phyloP scores from a whole-genome alignment of 2,888 invertebrate genomes.

The Drosophila mercatorum region DNA sequence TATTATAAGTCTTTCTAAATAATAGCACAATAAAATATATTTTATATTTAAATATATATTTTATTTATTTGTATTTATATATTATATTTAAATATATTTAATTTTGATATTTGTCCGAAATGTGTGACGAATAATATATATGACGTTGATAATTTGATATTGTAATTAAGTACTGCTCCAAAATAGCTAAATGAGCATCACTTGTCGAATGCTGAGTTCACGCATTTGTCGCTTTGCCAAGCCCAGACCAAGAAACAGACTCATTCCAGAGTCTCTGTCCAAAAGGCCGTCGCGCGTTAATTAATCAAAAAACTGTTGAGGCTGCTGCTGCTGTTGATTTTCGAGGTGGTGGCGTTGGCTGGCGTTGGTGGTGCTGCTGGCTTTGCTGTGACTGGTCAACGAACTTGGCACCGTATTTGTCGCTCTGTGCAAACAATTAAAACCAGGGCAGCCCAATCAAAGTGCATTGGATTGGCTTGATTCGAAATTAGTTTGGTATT shows the following conservation, averaged over 20 bases:
- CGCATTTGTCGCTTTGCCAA: constrained; percentile 45
- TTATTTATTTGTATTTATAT: too few species aligned
- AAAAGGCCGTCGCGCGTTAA: constrained; percentile 65
- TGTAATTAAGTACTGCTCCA: constrained; percentile 3
- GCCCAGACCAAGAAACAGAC: constrained; percentile 19
- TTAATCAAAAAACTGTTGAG: constrained; percentile 69
- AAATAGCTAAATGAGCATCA: constrained; percentile 30
- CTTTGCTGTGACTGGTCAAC: constrained; percentile 57
- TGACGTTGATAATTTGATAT: too few species aligned
- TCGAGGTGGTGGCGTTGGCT: constrained; percentile 15
- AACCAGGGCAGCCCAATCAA: constrained; percentile 31
- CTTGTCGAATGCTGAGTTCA: constrained; percentile 20
- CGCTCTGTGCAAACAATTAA: constrained; percentile 61
- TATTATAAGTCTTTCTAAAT: too few species aligned
- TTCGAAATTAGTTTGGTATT: constrained; percentile 38
- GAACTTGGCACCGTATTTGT: constrained; percentile 57
- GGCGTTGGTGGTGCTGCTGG: constrained; percentile 1
- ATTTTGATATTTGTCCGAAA: too few species aligned
- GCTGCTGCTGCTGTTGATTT: constrained; percentile 30
- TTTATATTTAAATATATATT: too few species aligned
- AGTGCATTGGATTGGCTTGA: constrained; percentile 43
- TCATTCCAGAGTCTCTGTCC: constrained; percentile 34
- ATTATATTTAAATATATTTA: too few species aligned
- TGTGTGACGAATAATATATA: too few species aligned
- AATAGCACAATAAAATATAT: too few species aligned